Evolutionary conservation across 2,113 vertebrate species (phyloP), one percentile per base, ranked within the genome.

Genomic region (Cottus gobio): DNA sequence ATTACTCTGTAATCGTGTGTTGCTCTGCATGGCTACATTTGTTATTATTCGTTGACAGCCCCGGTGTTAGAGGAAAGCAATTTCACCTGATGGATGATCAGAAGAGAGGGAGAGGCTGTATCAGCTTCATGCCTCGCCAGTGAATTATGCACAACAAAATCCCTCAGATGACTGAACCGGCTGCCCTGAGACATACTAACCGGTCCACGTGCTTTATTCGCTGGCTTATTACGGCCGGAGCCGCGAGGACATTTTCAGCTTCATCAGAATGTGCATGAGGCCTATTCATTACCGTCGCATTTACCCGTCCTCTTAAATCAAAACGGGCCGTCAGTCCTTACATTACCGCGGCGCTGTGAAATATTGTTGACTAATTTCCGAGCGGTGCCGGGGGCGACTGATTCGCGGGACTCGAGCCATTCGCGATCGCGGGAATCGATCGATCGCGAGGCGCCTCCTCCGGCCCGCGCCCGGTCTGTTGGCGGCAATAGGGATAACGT

Each of bases 61-160:
- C 85, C 86, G 83, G 88, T 86, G 89, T 85, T 91, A 54, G 82
- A 85, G 89, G 83, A 89, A 92, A 85, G 90, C 90, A 86, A 88
- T 93, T 93, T 81, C 66, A 83, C 68, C 85, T 93, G 91, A 94
- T 91, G 87, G 87, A 93, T 92, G 90, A 80, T 87, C 86, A 80
- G 86, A 77, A 74, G 81, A 77, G 52, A 11, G 16, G 72, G 72
- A 79, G 86, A 82, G 88, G 75, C 63, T 78, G 46, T 61, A 83
- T 77, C 80, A 86, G 85, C 75, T 80, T 69, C 73, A 74, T 28
- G 80, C 77, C 77, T 81, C 26, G 46, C 64, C 81, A 4, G 77
- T 90, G 84, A 92, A 90, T 90, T 90, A 91, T 91, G 76, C 87
- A 76, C 81, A 86, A 72, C 54, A 71, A 78, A 91, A 87, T 69